These are phyloP conservation scores for Gonioctena quinquepunctata DNA, from an alignment of 1,140 invertebrate species.

Conservation along the genomic window DNA sequence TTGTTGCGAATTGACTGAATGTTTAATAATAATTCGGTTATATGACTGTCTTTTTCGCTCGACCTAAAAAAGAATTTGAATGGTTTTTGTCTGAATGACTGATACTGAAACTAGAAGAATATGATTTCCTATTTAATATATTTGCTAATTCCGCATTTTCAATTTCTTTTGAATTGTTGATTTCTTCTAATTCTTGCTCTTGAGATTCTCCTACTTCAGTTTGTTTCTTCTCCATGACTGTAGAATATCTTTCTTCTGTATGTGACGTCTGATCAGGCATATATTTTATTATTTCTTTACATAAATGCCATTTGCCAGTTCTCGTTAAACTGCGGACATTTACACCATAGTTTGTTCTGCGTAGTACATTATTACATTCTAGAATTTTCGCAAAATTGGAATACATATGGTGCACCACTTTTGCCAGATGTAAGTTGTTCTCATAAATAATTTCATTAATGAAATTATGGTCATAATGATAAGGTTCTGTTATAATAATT, in stretches of 20 bases:
- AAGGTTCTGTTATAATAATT: constrained; percentile 5
- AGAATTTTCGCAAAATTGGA: too few species aligned
- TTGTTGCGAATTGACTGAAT: background rate
- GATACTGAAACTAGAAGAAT: background rate
- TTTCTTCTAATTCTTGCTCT: background rate
- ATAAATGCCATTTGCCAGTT: background rate
- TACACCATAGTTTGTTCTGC: background rate
- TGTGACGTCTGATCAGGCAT: background rate
- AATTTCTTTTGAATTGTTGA: background rate
- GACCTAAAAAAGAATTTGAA: background rate
- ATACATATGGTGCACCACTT: too few species aligned
- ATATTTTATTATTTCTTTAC: background rate
- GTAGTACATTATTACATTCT: background rate
- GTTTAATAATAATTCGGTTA: background rate
- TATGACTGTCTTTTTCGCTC: background rate
- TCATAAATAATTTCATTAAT: background rate
- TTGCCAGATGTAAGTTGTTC: background rate
- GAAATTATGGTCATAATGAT: background rate
- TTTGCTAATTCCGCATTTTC: background rate
- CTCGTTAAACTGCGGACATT: background rate
- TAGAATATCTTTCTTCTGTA: background rate
- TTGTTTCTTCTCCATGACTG: background rate
- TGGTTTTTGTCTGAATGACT: background rate
- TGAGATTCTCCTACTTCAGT: background rate
- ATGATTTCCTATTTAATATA: background rate